Evolutionary conservation across 2,888 invertebrate species (phyloP).

Genomic region (Siphonodentalium dalli): DNA sequence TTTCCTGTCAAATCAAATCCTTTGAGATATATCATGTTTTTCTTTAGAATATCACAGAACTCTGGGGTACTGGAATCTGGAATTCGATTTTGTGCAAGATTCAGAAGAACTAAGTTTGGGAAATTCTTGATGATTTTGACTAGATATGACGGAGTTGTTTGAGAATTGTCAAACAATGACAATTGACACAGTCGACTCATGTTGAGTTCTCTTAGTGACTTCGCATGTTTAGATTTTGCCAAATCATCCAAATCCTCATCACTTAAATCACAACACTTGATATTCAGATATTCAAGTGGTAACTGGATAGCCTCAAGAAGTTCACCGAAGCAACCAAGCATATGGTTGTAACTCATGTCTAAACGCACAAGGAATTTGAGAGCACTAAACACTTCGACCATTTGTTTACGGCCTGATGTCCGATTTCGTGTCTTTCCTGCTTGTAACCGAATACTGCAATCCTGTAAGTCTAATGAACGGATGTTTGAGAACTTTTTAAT

Average conservation of each 20-base stretch:
- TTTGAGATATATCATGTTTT: conserved; percentile 31
- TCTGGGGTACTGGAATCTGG: conserved; percentile 34
- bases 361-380: conserved; percentile 36
- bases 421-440: conserved; percentile 47
- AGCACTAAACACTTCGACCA: conserved; percentile 27
- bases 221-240: conserved; percentile 39
- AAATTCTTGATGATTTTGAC: conserved; percentile 39
- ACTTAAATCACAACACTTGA: conserved; percentile 48
- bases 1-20: conserved; percentile 45
- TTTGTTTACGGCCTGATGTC: conserved; percentile 33
- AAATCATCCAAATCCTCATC: conserved; percentile 41
- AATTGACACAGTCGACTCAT: conserved; percentile 47
- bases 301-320: conserved; percentile 34
- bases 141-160: conserved; percentile 40
- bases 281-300: conserved; percentile 44
- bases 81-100: conserved; percentile 46
- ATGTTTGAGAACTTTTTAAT: conserved; percentile 37
- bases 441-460: conserved; percentile 52
- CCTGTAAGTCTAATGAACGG: conserved; percentile 41
- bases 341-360: conserved; percentile 48
- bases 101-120: conserved; percentile 38
- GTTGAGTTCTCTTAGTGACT: conserved; percentile 42
- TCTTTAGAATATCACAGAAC: conserved; percentile 34
- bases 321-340: conserved; percentile 49
- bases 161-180: conserved; percentile 41